Percentiles rank a stretch among this genome's conserved stretches.
Conservation (phyloP, 2,797 vertebrate genomes). For the Gobio occitaniae region DNA sequence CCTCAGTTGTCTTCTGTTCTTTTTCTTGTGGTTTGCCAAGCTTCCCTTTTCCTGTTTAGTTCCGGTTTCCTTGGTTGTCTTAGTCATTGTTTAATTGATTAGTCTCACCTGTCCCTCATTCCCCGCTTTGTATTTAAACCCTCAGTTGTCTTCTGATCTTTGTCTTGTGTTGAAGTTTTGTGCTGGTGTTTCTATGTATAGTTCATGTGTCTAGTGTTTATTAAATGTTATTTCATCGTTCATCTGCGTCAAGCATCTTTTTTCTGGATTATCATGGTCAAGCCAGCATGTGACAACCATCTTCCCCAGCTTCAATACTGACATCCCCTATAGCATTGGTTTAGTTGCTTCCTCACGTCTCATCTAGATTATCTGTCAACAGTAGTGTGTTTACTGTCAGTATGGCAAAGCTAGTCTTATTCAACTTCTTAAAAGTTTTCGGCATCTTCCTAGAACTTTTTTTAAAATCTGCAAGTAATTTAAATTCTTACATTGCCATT, state of each 20-base stretch:
- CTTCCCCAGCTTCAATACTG: neutral
- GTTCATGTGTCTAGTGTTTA: neutral
- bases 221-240: neutral
- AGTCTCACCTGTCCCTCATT: too few species aligned
- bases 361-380: slow-evolving; percentile 1
- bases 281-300: neutral
- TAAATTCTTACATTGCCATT: neutral
- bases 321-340: neutral
- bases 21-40: too few species aligned
- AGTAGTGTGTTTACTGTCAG: slow-evolving; percentile 1
- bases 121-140: neutral
- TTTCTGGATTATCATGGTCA: neutral
- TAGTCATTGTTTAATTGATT: too few species aligned
- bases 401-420: neutral
- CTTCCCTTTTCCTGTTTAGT: too few species aligned
- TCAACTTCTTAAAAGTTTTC: neutral
- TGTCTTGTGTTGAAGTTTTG: neutral
- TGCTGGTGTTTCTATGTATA: neutral
- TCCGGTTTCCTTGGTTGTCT: too few species aligned
- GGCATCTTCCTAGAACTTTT: neutral
- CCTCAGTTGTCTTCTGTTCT: too few species aligned
- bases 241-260: neutral
- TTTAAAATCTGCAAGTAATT: neutral
- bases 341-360: neutral
- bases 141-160: neutral